Base-by-base conservation (phyloP, 1,140 invertebrate species). In the Parasteatoda tepidariorum region DNA sequence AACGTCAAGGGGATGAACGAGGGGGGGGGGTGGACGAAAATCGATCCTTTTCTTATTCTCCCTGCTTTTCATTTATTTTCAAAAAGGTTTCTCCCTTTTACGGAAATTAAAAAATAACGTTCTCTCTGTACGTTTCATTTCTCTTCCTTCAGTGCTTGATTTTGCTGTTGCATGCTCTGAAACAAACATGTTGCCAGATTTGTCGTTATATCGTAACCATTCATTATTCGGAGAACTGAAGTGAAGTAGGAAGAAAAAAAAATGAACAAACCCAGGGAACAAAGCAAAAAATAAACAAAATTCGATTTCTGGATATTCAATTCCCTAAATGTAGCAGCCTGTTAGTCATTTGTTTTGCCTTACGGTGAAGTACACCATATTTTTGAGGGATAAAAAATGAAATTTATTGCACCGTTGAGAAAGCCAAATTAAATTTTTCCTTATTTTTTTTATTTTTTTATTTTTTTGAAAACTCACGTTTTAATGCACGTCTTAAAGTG, bases 201-300 rank as follows among this genome's bases (percentile, higher is more conserved):
- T 78, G 74, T 78, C 74, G 74, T 78, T 78, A 78, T 78, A 78
- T 78, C 74, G 74, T 78, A 78, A 78, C 74, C 74, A 78, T 78
- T 78, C 74, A 78, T 78, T 78, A 78, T 78, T 64, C 28, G 59
- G 28, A 62, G 57, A 71, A 71, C 31, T 54, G 38, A 66, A 66
- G 28, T 31, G 57, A 33, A 31, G 26, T 9, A 54, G 24, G n/a
- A 30, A 30, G 24, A 22, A 75, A 54, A 75, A 26, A 66, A 66
- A 28, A 30, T 13, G 9, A 66, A 31, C 9, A 66, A 31, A 30
- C 18, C 31, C 28, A 2, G 33, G 62, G 9, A 48, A 67, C 38
- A 41, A 68, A 38, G 26, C 15, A 26, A 11, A 28, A 34, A 24
- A 34, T 55, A 26, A 55, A 48, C 18, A 54, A 48, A 78, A 78